Conservation (phyloP, 2,797 vertebrate genomes). For the Brotula barbata region DNA sequence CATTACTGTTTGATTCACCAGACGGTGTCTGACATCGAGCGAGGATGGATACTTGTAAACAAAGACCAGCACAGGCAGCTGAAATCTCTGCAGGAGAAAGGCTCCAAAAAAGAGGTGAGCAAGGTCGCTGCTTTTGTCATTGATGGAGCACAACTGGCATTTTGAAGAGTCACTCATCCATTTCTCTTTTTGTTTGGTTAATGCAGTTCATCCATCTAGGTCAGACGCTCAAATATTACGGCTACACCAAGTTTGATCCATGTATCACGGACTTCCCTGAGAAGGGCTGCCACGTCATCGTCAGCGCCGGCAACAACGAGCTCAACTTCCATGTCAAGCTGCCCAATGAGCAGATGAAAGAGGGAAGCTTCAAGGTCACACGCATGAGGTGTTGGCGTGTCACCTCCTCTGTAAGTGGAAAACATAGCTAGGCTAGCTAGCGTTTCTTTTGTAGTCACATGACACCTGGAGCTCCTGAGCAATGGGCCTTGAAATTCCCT, state of each 20-base stretch:
- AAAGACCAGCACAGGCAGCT: constrained; percentile 98
- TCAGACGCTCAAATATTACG: constrained; percentile 95
- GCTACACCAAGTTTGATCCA: constrained; percentile 96
- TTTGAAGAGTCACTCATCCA: too few relatives aligned
- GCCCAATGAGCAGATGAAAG: constrained; percentile 93
- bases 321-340: constrained; percentile 98
- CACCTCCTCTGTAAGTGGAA: constrained; percentile 92
- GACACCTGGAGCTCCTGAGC: too few relatives aligned
- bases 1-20: constrained; percentile 59
- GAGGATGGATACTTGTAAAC: constrained; percentile 95
- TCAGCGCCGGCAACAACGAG: constrained; percentile 96
- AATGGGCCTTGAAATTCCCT: too few relatives aligned
- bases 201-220: constrained; percentile 94
- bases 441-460: too few relatives aligned
- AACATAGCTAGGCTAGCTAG: too few relatives aligned
- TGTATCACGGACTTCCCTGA: constrained; percentile 97
- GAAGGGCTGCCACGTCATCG: constrained; percentile 95
- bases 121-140: constrained; percentile 15
- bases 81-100: constrained; percentile 97
- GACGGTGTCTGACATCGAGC: constrained; percentile 96
- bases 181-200: too few relatives aligned
- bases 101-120: constrained; percentile 97
- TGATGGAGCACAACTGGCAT: too few relatives aligned
- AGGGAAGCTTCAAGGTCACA: constrained; percentile 98
- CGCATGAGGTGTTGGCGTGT: constrained; percentile 99